A percentile compares a stretch with the other conserved stretches of the same genome.
phyloP scores from a whole-genome alignment of 2,113 vertebrate species.

The Lepus americanus region DNA sequence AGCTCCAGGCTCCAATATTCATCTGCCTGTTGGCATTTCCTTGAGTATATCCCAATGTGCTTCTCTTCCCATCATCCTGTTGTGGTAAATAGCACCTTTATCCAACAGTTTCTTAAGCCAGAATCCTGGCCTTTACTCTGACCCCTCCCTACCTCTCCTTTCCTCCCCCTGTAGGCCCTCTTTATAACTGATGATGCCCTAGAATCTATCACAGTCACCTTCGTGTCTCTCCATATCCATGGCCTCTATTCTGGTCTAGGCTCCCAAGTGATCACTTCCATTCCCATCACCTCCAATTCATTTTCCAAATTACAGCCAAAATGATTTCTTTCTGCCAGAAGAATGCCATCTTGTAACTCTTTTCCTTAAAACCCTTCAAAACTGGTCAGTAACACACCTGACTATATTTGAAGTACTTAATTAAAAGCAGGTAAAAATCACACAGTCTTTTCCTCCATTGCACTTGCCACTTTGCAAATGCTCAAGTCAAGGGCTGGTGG shows the following conservation, averaged over 20 bases:
- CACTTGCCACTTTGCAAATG: not conserved
- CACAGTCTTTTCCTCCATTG: not conserved
- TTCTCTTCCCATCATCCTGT: not conserved
- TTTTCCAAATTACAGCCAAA: not conserved
- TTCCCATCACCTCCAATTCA: not conserved
- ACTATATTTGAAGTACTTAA: not conserved
- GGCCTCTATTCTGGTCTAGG: not conserved
- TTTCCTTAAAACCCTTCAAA: constrained; percentile 3
- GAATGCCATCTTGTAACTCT: not conserved
- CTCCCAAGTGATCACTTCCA: not conserved
- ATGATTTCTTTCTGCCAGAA: not conserved
- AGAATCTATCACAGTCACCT: not conserved
- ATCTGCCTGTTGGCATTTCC: not conserved
- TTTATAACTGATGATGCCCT: not conserved
- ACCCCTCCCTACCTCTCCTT: not conserved
- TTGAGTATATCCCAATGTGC: not conserved
- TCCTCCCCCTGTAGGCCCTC: not conserved
- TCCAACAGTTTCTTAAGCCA: not conserved
- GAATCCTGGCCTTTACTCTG: not conserved
- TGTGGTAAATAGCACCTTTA: not conserved
- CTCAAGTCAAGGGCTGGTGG: not conserved
- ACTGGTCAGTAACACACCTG: not conserved
- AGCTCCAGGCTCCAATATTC: not conserved
- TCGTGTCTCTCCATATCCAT: not conserved
- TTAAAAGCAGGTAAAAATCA: not conserved